A percentile compares a stretch with the other conserved stretches of the same genome.
These are phyloP conservation scores for Corythornis cristatus DNA, from an alignment of 2,113 vertebrate species.

Conservation along the genomic window DNA sequence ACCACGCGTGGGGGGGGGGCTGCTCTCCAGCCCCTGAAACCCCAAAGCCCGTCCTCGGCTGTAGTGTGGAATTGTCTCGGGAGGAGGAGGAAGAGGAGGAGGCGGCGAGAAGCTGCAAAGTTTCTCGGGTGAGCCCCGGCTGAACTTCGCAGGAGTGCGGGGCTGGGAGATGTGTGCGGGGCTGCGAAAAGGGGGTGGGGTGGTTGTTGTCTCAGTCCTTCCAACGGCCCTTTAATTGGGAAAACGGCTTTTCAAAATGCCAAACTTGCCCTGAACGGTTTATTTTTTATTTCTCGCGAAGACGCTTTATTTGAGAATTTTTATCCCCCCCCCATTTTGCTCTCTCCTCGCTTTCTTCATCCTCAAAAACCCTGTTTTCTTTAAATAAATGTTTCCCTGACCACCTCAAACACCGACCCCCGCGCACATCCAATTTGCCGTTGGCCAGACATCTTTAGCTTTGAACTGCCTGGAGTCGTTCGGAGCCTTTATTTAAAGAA, in stretches of 20 bases:
- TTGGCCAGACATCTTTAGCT: neutral
- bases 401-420: neutral
- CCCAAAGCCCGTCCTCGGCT: neutral
- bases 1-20: accelerated
- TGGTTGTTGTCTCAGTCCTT: no score
- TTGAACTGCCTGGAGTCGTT: neutral
- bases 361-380: neutral
- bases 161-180: neutral
- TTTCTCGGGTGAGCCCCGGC: neutral
- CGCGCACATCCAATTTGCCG: accelerated
- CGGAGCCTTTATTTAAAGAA: neutral
- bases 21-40: neutral
- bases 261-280: accelerated
- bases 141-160: neutral
- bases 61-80: accelerated
- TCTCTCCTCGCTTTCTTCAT: neutral
- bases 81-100: neutral
- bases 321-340: accelerated
- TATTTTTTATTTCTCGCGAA: neutral
- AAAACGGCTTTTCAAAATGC: no score
- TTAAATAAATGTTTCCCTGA: neutral
- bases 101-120: neutral
- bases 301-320: neutral
- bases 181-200: neutral
- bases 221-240: no score